Base-by-base conservation (phyloP, 2,113 vertebrate species). In the Hystrix brachyura region DNA sequence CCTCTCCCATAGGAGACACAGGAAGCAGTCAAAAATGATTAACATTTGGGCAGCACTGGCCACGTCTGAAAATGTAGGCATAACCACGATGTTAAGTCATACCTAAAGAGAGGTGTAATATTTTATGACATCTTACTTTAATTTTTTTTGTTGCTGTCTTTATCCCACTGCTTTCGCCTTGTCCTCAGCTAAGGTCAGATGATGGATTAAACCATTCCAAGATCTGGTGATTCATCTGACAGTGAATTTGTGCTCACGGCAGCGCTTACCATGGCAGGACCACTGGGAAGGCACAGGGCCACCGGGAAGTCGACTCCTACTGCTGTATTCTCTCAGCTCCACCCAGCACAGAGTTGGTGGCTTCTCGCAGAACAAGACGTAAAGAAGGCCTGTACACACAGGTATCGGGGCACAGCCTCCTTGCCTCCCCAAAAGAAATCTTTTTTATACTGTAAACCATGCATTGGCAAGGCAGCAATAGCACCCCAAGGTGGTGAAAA, bases 361-460 rank as follows among this genome's bases (percentile, higher is more conserved):
- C 2, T 91, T 91, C 83, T 62, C 57, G 6, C 19, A 19, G 67
- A 81, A n/a, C 34, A 55, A 78, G 87, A 34, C 4, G 32, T 29
- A 60, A 89, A 27, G 6, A 23, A 55, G 1, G 14, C 21, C 25
- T 76, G 64, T 29, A 12, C 53, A 29, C 25, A 57, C 34, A 46
- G 4, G 14, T 2, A 43, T 34, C 51, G 18, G 6, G 32, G 29
- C 25, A 18, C 13, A 7, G 15, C 13, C 4, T 8, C 76, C 65
- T 90, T 1, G 46, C 29, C 12, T 25, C 27, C 14, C 7, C 18
- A 17, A 21, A 8, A 46, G 55, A 48, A 13, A 0, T 46, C 23
- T 93, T 59, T 78, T 78, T 38, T 72, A 71, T 71, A 87, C 19
- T 74, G 7, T 83, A 94, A 92, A 48, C 57, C 1, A 95, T 32